phyloP scores from a whole-genome alignment of 1,140 invertebrate species.

The Latrodectus geometricus region DNA sequence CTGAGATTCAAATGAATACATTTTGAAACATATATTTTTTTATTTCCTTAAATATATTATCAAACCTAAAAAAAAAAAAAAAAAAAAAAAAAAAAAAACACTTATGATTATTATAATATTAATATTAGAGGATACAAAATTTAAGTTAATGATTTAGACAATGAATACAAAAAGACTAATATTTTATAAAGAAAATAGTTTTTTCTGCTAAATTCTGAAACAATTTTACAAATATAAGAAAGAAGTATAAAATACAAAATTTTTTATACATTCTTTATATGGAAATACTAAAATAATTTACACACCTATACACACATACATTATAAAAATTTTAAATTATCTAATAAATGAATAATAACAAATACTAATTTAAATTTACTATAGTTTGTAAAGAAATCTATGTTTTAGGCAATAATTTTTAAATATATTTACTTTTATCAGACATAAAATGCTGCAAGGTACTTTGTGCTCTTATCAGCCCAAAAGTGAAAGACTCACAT shows the following conservation, averaged over 20 bases:
- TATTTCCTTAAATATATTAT: no score
- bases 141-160: no score
- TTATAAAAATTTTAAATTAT: neutral
- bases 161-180: no score
- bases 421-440: conserved; percentile 41
- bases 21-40: no score
- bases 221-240: neutral
- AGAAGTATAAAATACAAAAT: neutral
- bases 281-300: neutral
- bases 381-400: neutral
- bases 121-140: no score
- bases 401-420: neutral
- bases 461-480: conserved; percentile 45
- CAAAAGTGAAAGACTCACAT: conserved; percentile 46
- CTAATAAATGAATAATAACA: neutral
- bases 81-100: no score
- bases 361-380: neutral
- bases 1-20: no score
- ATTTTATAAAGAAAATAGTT: no score
- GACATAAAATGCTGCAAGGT: conserved; percentile 39
- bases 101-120: no score
- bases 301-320: neutral
- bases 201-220: neutral
- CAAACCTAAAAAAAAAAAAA: no score
- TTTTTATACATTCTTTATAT: neutral